These are phyloP conservation scores for Hermaeophaga mercurialis DNA, from an alignment of 2,888 invertebrate species.

Conservation along the genomic window DNA sequence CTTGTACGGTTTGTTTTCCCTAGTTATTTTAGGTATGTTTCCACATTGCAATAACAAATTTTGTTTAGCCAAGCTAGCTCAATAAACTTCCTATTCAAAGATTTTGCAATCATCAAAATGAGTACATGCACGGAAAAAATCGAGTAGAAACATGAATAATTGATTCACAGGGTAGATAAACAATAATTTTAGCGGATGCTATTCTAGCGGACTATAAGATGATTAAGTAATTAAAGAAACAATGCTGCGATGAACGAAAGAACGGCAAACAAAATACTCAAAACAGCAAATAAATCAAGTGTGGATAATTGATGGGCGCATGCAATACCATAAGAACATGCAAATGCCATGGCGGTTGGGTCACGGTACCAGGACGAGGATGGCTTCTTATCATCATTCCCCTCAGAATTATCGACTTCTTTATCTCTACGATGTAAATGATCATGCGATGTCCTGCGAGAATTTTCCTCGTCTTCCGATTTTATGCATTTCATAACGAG, in stretches of 20 bases:
- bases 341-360: constrained; percentile 72
- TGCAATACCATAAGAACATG: constrained; percentile 77
- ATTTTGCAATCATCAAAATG: too few species aligned
- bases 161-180: too few species aligned
- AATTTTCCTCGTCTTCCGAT: constrained; percentile 3
- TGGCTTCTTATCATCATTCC: constrained; percentile 40
- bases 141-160: too few species aligned
- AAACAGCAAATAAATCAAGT: constrained; percentile 74
- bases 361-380: constrained; percentile 62
- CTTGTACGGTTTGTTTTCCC: too few species aligned
- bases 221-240: constrained; percentile 57
- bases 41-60: too few species aligned
- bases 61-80: too few species aligned
- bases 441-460: constrained; percentile 10
- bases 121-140: too few species aligned
- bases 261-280: constrained; percentile 76
- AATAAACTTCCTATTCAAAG: too few species aligned
- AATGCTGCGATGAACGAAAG: constrained; percentile 73
- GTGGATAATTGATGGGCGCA: constrained; percentile 72
- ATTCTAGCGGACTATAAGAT: too few species aligned
- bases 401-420: constrained; percentile 19
- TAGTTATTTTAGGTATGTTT: too few species aligned
- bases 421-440: neutral
- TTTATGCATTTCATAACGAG: constrained; percentile 23
- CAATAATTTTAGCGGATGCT: too few species aligned